Conservation (phyloP, 2,888 invertebrate species). For the Tachina grossa region DNA sequence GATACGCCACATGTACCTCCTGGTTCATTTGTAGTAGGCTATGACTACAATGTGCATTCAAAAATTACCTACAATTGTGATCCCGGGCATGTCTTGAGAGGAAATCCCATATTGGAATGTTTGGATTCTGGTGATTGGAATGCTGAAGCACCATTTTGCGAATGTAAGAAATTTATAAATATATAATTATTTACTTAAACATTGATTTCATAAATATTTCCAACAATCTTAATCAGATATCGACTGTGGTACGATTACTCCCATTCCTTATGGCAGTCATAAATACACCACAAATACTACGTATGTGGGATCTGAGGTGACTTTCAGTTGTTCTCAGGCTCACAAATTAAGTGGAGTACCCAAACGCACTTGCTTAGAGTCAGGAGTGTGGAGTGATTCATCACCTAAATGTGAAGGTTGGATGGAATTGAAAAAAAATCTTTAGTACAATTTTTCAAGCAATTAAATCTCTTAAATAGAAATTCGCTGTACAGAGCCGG, state of each 20-base stretch:
- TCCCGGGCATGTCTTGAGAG: conserved; percentile 90
- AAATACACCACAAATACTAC: conserved; percentile 91
- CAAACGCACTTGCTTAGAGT: conserved; percentile 88
- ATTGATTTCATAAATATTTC: background rate
- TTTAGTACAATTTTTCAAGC: background rate
- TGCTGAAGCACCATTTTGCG: conserved; percentile 90
- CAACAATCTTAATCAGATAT: conserved; percentile 85
- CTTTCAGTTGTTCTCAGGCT: conserved; percentile 91
- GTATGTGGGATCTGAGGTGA: conserved; percentile 90
- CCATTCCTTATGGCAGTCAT: conserved; percentile 90
- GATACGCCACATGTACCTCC: conserved; percentile 93
- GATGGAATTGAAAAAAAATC: background rate
- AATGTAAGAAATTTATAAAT: conserved; percentile 86
- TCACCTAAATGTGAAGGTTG: conserved; percentile 91
- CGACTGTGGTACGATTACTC: conserved; percentile 93
- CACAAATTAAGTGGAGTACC: conserved; percentile 90
- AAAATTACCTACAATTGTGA: conserved; percentile 95
- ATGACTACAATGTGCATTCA: conserved; percentile 94
- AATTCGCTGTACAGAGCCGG: conserved; percentile 93
- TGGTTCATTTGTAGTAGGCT: conserved; percentile 93
- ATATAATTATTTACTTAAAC: background rate
- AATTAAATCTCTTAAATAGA: conserved; percentile 84
- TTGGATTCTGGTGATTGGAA: conserved; percentile 92
- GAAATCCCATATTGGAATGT: conserved; percentile 88
- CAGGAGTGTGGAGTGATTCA: conserved; percentile 91